Conservation (phyloP, 2,797 vertebrate genomes). For the Sarcoramphus papa region DNA sequence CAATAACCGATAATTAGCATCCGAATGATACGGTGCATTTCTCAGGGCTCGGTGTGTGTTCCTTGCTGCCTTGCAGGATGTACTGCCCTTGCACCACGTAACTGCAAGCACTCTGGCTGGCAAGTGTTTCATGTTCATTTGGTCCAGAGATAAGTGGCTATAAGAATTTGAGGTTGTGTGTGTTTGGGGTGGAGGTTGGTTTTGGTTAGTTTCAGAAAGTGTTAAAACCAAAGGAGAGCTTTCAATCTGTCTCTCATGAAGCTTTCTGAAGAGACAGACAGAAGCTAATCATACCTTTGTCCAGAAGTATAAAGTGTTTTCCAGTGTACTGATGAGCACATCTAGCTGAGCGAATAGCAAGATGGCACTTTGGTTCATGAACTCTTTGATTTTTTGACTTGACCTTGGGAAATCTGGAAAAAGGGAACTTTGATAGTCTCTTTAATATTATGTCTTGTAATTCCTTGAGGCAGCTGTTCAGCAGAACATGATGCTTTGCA, state of each 20-base stretch:
- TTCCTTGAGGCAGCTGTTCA: not conserved
- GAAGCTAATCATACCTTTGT: not conserved
- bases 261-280: not conserved
- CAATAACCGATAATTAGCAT: not conserved
- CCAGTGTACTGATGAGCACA: accelerated
- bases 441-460: not conserved
- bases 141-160: not conserved
- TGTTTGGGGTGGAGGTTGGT: not conserved
- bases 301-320: not conserved
- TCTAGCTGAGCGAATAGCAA: not conserved
- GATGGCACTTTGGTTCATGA: not conserved
- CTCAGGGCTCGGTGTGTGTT: accelerated
- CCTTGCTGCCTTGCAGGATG: too few relatives aligned
- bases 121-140: not conserved
- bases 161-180: not conserved
- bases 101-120: not conserved
- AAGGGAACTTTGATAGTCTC: not conserved
- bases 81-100: accelerated
- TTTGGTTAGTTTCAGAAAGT: not conserved
- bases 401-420: not conserved
- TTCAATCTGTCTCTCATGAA: not conserved
- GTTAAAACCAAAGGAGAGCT: not conserved
- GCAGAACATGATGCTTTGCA: not conserved
- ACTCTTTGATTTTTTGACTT: not conserved
- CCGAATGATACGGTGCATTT: not conserved